Conservation (phyloP, 2,888 invertebrate genomes). For the Deroplatys truncata region DNA sequence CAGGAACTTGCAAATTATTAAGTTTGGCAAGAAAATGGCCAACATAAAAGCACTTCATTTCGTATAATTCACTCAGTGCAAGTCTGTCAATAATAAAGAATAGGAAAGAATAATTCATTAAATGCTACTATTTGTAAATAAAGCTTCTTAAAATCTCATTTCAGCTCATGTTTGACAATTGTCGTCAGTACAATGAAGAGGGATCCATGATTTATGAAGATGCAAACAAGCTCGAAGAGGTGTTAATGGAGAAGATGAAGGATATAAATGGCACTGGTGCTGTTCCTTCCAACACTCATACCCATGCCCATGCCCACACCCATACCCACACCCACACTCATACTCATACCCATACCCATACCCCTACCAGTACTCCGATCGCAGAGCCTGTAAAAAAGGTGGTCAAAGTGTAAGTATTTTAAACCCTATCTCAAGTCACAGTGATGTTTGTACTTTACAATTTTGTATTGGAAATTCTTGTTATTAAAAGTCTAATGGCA, state of each 20-base stretch:
- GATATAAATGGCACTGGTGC: conserved; percentile 57
- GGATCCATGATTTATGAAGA: conserved; percentile 94
- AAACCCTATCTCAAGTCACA: not conserved
- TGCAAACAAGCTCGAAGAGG: conserved; percentile 81
- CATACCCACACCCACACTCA: too few species aligned
- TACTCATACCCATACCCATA: too few species aligned
- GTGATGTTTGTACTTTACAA: too few species aligned
- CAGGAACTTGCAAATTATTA: too few species aligned
- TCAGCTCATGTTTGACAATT: conserved; percentile 95
- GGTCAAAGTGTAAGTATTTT: not conserved
- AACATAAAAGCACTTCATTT: too few species aligned
- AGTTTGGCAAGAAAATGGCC: too few species aligned
- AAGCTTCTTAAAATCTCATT: conserved; percentile 45
- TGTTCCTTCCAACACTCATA: not conserved
- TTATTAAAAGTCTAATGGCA: too few species aligned
- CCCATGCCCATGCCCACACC: too few species aligned
- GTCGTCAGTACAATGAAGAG: conserved; percentile 95
- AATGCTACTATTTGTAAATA: not conserved
- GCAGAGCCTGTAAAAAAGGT: not conserved
- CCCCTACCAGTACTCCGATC: not conserved
- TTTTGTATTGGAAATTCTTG: too few species aligned
- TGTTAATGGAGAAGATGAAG: conserved; percentile 76
- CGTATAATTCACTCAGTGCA: too few species aligned
- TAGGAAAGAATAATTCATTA: too few species aligned
- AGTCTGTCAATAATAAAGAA: too few species aligned